Percentiles rank a stretch among this genome's conserved stretches.
These are phyloP conservation scores for Poecile atricapillus DNA, from an alignment of 2,113 vertebrate species.

Conservation along the genomic window DNA sequence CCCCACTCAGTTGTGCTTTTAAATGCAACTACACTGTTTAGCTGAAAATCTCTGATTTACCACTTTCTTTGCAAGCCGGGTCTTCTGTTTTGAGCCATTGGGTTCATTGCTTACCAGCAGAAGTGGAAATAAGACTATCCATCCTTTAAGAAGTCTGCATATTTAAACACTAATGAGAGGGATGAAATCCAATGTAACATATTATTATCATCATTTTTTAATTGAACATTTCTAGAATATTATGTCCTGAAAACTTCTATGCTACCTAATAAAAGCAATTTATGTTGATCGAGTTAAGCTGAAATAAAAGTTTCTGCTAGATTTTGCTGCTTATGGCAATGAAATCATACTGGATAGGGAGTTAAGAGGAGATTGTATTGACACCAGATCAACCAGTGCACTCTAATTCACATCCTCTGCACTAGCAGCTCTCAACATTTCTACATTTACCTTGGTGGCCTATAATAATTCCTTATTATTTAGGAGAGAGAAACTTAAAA, in stretches of 20 bases:
- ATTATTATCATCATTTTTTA: accelerated
- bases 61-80: background rate
- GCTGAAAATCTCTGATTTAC: background rate
- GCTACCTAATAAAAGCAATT: background rate
- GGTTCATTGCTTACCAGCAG: background rate
- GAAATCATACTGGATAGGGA: background rate
- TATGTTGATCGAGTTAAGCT: background rate
- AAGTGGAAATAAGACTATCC: background rate
- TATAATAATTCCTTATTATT: background rate
- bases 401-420: background rate
- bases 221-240: background rate
- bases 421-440: background rate
- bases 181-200: background rate
- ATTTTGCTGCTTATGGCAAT: background rate
- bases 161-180: background rate
- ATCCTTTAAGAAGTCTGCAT: background rate
- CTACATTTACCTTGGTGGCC: background rate
- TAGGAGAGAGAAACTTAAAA: background rate
- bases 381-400: background rate
- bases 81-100: background rate
- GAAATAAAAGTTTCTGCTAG: background rate
- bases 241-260: background rate
- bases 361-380: background rate
- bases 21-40: background rate
- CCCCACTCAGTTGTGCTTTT: background rate